Percentiles rank a stretch among this genome's conserved stretches.
phyloP scores from a whole-genome alignment of 2,113 vertebrate species.

The Numida meleagris region DNA sequence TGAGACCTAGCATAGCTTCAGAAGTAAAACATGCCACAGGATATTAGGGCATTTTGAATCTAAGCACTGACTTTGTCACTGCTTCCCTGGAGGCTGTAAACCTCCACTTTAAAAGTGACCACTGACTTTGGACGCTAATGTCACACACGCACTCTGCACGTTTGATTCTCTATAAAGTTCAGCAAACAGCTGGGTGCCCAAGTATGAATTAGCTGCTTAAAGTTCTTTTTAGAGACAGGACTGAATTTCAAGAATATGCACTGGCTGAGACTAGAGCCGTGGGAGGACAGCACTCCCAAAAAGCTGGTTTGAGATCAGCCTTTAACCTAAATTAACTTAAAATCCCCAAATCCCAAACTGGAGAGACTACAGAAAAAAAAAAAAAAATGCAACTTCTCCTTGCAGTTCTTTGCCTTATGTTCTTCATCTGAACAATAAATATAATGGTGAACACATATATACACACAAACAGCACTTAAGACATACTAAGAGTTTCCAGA shows the following conservation, averaged over 20 bases:
- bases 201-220: not conserved
- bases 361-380: not conserved
- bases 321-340: not conserved
- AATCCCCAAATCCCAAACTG: not conserved
- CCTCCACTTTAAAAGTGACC: not conserved
- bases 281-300: not conserved
- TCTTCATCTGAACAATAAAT: not conserved
- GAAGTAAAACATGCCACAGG: not conserved
- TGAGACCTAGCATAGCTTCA: not conserved
- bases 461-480: not conserved
- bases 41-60: not conserved
- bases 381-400: not conserved
- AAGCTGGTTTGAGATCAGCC: not conserved
- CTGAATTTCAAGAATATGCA: not conserved
- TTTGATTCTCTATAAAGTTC: not conserved
- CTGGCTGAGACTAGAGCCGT: not conserved
- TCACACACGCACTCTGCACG: not conserved
- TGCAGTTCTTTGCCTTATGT: not conserved
- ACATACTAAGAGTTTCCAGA: slow-evolving; percentile 35
- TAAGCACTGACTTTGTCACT: not conserved
- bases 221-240: not conserved
- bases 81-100: not conserved
- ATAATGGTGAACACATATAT: not conserved
- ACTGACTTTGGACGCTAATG: not conserved
- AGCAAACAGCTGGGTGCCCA: not conserved